phyloP scores from a whole-genome alignment of 2,113 vertebrate genomes.

The Embiotoca jacksoni region DNA sequence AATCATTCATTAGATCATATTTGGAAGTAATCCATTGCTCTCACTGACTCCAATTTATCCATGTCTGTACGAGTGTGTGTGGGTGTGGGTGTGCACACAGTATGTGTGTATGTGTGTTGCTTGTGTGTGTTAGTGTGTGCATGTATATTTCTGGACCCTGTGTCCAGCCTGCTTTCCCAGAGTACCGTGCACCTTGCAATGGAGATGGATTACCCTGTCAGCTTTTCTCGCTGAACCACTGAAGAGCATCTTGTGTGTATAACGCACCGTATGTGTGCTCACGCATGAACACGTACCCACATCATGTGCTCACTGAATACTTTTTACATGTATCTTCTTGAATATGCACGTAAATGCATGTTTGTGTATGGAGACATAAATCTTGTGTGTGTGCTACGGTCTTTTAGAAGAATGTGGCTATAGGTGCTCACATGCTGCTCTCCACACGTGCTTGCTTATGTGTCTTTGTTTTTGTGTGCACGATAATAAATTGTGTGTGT shows the following conservation, averaged over 20 bases:
- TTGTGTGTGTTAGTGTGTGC: conserved; percentile 9
- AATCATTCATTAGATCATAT: conserved; percentile 32
- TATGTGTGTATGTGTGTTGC: neutral
- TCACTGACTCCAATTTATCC: conserved; percentile 11
- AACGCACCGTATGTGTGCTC: conserved; percentile 35
- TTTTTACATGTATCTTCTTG: neutral
- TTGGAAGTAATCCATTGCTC: conserved; percentile 29
- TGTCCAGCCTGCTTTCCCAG: conserved; percentile 42
- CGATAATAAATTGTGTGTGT: neutral
- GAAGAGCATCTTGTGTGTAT: conserved; percentile 39
- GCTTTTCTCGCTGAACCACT: conserved; percentile 36
- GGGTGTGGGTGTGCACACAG: neutral
- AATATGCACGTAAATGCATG: neutral
- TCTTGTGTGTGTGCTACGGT: neutral
- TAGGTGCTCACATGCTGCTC: neutral
- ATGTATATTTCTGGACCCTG: conserved; percentile 14
- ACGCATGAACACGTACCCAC: conserved; percentile 10
- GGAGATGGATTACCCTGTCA: conserved; percentile 75
- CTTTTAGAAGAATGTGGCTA: neutral
- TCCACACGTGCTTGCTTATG: neutral
- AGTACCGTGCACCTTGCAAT: conserved; percentile 52
- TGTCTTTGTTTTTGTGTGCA: neutral
- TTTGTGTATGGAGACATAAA: neutral
- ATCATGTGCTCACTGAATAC: neutral
- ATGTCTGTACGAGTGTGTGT: neutral